Base-by-base conservation (phyloP, 2,797 vertebrate genomes). In the Premnoplex brunnescens region DNA sequence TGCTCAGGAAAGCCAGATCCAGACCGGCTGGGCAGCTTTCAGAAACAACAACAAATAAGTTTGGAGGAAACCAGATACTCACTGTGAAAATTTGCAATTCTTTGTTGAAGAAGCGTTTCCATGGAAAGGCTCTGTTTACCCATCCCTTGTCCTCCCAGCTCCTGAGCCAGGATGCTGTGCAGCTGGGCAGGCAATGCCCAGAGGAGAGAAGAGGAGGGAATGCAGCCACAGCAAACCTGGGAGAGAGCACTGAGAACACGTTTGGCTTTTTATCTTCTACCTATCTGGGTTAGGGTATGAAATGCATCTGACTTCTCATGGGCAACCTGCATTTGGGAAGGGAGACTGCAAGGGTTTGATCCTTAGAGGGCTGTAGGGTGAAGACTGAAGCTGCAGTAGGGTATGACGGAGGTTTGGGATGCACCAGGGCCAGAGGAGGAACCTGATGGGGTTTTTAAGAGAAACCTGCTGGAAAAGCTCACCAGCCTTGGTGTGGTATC, bases 1-100 rank as follows among this genome's bases (percentile, higher is more conserved):
- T 6, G 44, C 37, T 88, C 4, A 2, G 0, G 1, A 87, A 88
- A 91, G 44, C 41, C 87, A 91, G 87, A 82, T 69, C 59, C 89
- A 83, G 92, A 81, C 67, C 0, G 4, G 85, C 74, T 6, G 0
- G 67, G 36, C 77, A 91, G 88, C 91, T 85, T 96, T 93, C 44
- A 91, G 89, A 87, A 93, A 92, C 58, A 84, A 81, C 71, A 94
- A 72, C 69, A 95, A 91, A 19, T 91, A 93, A 72, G 60, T 72
- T 91, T 74, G 44, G 88, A 87, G 74, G 92, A 89, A 95, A 95
- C 71, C 92, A 85, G 92, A 94, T 91, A 95, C 88, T 87, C 6
- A 0, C 77, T 71, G 36, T 74, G 93, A 88, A 93, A 93, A 94
- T 73, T 44, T 87, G 74, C 59, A 79, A 54, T 79, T 79, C 88